Base-by-base conservation (phyloP, 2,797 vertebrate genomes). In the Taeniopygia guttata region DNA sequence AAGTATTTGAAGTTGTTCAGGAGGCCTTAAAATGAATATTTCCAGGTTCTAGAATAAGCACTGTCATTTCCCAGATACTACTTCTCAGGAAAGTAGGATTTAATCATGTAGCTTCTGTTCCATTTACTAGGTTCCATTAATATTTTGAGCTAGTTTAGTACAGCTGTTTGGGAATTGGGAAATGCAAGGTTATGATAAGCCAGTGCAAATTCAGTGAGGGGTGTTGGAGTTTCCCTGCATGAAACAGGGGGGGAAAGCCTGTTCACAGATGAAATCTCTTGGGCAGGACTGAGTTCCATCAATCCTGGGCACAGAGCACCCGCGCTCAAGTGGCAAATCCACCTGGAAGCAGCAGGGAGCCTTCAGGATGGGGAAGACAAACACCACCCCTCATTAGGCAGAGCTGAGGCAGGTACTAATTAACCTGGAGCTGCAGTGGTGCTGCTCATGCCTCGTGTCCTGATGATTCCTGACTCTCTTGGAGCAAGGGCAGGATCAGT, bases 331-430 rank as follows among this genome's bases (percentile, higher is more conserved):
- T 43, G 63, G 43, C 66, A 82, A 63, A 91, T 49, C 54, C 83
- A 64, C 52, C 69, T 49, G 76, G 46, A 77, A 70, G 46, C 9
- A 9, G 45, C 68, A 77, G 42, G 58, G 66, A 89, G 62, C 77
- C 52, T 76, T 92, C 52, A 34, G 69, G 20, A 60, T 40, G 68
- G 46, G 36, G 16, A 42, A 62, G 76, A 36, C 43, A 73, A 84
- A 58, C 60, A 58, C 25, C 60, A 45, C 13, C 43, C 54, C 43
- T 90, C 76, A 23, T 75, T 55, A 90, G 74, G 77, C 66, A 81
- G 73, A 88, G 73, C 27, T 38, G 73, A 81, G 77, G 83, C 52
- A 84, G 62, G 46, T 62, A 13, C 58, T 89, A 68, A 91, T 95
- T 93, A 80, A 64, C 60, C 20, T 4, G 48, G 69, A 86, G 70